Evolutionary conservation across 2,888 invertebrate species (phyloP).

Genomic region (Athalia circularis): DNA sequence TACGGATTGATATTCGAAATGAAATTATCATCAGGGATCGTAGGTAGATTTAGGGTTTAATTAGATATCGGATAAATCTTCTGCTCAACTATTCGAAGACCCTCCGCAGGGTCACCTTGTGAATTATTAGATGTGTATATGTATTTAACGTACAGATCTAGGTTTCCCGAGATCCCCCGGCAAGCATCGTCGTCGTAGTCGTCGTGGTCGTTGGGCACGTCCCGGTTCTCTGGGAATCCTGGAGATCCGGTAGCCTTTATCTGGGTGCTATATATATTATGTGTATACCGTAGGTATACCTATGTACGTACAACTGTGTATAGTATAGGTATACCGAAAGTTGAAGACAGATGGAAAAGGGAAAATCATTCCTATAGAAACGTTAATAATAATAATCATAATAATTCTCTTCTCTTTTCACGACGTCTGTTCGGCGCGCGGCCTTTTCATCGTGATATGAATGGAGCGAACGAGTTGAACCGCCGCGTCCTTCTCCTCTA

Average conservation of each 20-base stretch:
- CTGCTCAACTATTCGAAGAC: too few relatives aligned
- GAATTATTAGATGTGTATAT: too few relatives aligned
- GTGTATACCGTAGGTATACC: neutral
- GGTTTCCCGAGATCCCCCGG: neutral
- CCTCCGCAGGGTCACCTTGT: too few relatives aligned
- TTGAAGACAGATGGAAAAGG: constrained; percentile 70
- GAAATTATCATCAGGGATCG: too few relatives aligned
- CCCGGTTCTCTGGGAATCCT: constrained; percentile 31
- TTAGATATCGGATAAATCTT: too few relatives aligned
- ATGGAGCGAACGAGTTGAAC: constrained; percentile 74
- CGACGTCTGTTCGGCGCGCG: constrained; percentile 67
- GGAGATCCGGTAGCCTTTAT: constrained; percentile 25
- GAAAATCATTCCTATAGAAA: constrained; percentile 73
- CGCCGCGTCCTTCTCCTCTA: constrained; percentile 64
- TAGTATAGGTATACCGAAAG: constrained; percentile 57
- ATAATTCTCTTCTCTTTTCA: constrained; percentile 72
- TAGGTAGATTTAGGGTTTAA: too few relatives aligned
- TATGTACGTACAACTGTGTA: neutral
- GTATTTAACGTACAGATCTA: neutral
- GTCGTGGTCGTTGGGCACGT: constrained; percentile 28
- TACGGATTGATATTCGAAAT: too few relatives aligned
- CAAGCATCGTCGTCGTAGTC: neutral
- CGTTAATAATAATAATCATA: constrained; percentile 73
- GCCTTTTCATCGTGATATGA: constrained; percentile 72
- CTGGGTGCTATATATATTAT: constrained; percentile 4